Percentiles rank a stretch among this genome's conserved stretches.
These are phyloP conservation scores for Odontothrips loti DNA, from an alignment of 2,888 invertebrate genomes.

Conservation along the genomic window DNA sequence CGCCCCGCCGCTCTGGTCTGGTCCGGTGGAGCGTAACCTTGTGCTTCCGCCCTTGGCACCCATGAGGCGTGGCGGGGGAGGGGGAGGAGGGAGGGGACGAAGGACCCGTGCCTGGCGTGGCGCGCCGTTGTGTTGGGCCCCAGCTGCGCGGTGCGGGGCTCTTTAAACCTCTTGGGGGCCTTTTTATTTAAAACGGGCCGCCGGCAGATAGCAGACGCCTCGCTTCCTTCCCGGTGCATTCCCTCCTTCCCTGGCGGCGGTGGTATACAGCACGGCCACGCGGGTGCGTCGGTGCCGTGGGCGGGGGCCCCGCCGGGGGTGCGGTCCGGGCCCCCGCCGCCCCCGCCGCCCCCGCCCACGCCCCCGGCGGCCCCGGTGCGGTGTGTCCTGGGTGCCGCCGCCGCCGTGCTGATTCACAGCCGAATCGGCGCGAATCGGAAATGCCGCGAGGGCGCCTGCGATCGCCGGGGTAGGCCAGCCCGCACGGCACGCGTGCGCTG, in stretches of 20 bases:
- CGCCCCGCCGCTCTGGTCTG: too few relatives aligned
- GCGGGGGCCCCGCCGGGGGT: too few relatives aligned
- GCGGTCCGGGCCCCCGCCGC: too few relatives aligned
- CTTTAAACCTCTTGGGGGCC: neutral
- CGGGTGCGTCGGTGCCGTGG: neutral
- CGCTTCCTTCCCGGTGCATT: too few relatives aligned
- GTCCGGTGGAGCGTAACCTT: neutral
- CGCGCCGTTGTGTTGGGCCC: neutral
- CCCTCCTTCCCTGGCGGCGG: neutral
- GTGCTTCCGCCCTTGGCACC: conserved; percentile 8
- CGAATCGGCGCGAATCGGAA: too few relatives aligned
- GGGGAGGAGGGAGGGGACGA: neutral
- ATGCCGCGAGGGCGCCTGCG: too few relatives aligned
- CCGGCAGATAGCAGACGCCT: neutral
- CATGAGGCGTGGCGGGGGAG: neutral
- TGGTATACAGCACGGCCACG: neutral
- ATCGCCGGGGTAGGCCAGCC: too few relatives aligned
- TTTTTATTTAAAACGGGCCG: neutral
- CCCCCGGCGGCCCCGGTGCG: too few relatives aligned
- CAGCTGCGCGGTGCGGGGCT: neutral
- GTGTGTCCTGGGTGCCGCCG: too few relatives aligned
- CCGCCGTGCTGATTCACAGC: too few relatives aligned
- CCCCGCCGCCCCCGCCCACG: too few relatives aligned
- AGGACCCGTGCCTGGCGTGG: neutral
- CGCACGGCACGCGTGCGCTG: too few relatives aligned